Conservation (phyloP, 2,797 vertebrate genomes). For the Octomys mimax region DNA sequence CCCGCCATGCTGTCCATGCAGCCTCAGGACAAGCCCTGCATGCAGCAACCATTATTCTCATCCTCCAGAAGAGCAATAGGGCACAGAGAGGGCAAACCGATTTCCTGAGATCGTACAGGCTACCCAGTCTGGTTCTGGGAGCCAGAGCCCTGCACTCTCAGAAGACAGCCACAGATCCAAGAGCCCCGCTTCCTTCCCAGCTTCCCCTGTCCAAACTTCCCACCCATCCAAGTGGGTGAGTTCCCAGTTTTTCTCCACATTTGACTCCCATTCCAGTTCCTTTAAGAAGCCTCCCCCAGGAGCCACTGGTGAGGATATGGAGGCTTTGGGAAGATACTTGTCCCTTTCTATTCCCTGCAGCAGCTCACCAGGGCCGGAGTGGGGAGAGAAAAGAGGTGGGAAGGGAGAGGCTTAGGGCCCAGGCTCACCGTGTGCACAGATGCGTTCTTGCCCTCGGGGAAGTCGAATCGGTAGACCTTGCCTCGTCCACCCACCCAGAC, state of each 20-base stretch:
- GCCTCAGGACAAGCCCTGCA: neutral
- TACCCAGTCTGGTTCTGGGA: neutral
- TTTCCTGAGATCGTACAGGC: conserved; percentile 36
- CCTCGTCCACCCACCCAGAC: conserved; percentile 86
- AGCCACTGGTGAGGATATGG: neutral
- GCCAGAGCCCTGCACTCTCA: neutral
- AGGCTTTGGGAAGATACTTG: neutral
- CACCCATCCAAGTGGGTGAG: neutral
- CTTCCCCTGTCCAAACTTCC: neutral
- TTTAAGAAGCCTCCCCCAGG: neutral
- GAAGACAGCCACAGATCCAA: neutral
- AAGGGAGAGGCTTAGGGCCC: neutral
- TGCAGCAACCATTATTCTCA: neutral
- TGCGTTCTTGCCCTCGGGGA: conserved; percentile 74
- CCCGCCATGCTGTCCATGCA: neutral
- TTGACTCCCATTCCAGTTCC: neutral
- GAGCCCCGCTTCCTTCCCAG: neutral
- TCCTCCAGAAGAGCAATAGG: neutral
- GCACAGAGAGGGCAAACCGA: neutral
- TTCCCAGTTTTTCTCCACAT: neutral
- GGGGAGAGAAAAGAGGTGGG: too few relatives aligned
- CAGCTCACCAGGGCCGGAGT: neutral
- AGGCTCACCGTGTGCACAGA: conserved; percentile 70
- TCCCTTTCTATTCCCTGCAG: neutral
- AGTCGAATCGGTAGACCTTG: conserved; percentile 86